Evolutionary conservation across 2,888 invertebrate genomes (phyloP), one percentile per base, ranked within the genome.

Genomic region (Ptilodon capucinus): DNA sequence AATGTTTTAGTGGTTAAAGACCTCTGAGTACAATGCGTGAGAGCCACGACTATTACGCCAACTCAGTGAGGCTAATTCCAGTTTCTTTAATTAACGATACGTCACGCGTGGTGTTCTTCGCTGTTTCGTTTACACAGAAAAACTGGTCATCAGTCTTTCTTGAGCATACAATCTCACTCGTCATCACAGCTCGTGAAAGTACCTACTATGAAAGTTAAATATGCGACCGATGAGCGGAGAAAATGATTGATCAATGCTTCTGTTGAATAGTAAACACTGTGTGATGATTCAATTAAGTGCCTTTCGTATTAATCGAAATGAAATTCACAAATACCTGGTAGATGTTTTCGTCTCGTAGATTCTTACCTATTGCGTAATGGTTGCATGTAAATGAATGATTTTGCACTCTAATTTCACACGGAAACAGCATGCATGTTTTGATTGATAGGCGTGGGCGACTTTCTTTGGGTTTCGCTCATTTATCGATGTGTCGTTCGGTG

Each of bases 161-260:
- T 61, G 64, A 65, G 49, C 68, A 75, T 78, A 76, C 68, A 75
- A 68, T 70, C 68, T 71, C 60, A 71, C 64, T 65, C 64, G 65
- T 79, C 74, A 75, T 68, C 70, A 69, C 54, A 50, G 44, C 56
- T 44, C 62, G 79, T 68, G 79, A 81, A 81, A 81, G 81, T 77
- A 68, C n/a, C n/a, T n/a, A n/a, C 71, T 67, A 70, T 60, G 69
- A 78, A 76, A 70, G 74, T 72, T 66, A 65, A 66, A 63, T 58
- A 56, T 51, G 59, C 54, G 44, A 45, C 55, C 52, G 60, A 47
- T 57, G 60, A 65, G 53, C 51, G 57, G 68, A 67, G 75, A 77
- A 75, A 80, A 78, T 78, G 73, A 81, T 79, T 68, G 74, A 81
- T 79, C 72, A 65, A 57, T 72, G 76, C 71, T 69, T 67, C 70